phyloP scores from a whole-genome alignment of 1,140 invertebrate genomes.

The Bombus turneri region DNA sequence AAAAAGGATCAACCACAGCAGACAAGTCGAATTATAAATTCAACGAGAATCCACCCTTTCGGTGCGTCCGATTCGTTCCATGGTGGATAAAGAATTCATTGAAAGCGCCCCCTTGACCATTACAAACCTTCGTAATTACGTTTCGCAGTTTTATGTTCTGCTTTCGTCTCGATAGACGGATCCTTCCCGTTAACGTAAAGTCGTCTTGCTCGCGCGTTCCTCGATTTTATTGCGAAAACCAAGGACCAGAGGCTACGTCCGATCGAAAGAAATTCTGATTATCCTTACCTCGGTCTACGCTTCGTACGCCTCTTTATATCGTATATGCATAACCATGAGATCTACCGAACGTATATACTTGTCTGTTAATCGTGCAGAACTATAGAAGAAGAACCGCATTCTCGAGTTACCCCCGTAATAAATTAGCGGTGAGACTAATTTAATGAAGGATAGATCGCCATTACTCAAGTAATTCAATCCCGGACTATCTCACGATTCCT shows the following conservation, averaged over 20 bases:
- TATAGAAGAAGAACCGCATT: conserved; percentile 55
- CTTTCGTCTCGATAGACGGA: background rate
- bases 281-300: background rate
- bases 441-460: conserved; percentile 63
- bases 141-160: conserved; percentile 9
- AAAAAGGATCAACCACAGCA: background rate
- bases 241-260: background rate
- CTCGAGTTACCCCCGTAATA: conserved; percentile 63
- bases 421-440: conserved; percentile 68
- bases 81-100: conserved; percentile 14
- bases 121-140: conserved; percentile 4
- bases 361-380: conserved; percentile 45
- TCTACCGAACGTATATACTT: conserved; percentile 32
- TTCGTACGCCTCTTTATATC: background rate
- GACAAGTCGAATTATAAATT: conserved; percentile 9
- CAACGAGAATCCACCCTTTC: background rate
- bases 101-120: background rate
- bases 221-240: background rate
- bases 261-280: conserved; percentile 11
- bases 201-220: background rate
- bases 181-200: background rate
- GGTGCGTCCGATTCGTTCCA: background rate
- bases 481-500: conserved; percentile 44
- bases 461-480: conserved; percentile 66
- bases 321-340: conserved; percentile 21